Evolutionary conservation across 2,888 invertebrate genomes (phyloP).

Genomic region (Patella ulyssiponensis): DNA sequence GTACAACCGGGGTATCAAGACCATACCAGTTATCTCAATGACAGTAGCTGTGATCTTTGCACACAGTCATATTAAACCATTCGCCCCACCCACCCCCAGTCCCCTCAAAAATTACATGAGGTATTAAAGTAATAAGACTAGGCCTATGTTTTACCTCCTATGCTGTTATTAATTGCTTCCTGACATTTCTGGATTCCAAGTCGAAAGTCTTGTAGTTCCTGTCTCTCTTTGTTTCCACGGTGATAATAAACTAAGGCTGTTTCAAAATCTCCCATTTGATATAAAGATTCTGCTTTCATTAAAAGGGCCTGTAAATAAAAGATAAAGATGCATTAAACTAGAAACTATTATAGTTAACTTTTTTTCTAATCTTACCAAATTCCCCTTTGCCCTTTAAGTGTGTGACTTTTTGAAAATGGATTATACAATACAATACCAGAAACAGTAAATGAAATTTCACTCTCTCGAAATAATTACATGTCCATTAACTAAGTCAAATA

Average conservation of each 20-base stretch:
- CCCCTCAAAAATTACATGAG: no score
- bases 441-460: no score
- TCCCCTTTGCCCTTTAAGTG: no score
- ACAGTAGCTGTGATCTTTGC: not conserved
- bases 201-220: slow-evolving; percentile 82
- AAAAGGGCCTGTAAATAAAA: slow-evolving; percentile 77
- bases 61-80: not conserved
- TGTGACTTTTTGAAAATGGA: no score
- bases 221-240: slow-evolving; percentile 86
- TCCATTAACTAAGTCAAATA: no score
- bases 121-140: not conserved
- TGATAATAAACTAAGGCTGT: slow-evolving; percentile 93
- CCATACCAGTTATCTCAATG: no score
- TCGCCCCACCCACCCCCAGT: not conserved
- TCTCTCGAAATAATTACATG: no score
- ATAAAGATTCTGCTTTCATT: slow-evolving; percentile 93
- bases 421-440: no score
- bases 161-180: slow-evolving; percentile 93
- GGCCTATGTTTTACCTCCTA: slow-evolving; percentile 76
- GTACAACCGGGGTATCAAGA: not conserved
- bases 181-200: slow-evolving; percentile 92
- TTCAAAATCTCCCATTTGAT: slow-evolving; percentile 93
- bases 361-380: no score
- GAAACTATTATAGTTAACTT: no score
- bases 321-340: no score